phyloP scores from a whole-genome alignment of 2,113 vertebrate species.

The Canis aureus region DNA sequence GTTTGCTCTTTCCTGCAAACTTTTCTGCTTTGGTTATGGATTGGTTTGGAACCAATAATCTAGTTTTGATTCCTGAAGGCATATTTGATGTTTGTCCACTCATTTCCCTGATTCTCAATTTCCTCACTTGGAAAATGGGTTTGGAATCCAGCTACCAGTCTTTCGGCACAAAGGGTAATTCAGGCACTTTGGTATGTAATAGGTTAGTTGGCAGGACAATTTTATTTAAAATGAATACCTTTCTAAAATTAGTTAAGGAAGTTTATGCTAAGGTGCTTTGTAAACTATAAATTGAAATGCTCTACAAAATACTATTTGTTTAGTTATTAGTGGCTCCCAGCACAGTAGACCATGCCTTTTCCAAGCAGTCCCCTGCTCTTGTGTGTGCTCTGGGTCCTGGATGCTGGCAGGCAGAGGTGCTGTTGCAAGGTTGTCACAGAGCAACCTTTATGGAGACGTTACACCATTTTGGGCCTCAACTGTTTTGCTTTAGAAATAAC shows the following conservation, averaged over 20 bases:
- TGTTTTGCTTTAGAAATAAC: not conserved
- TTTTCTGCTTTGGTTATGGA: not conserved
- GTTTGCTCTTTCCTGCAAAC: not conserved
- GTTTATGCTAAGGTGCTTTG: not conserved
- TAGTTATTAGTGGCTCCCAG: not conserved
- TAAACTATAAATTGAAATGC: not conserved
- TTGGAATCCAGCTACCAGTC: not conserved
- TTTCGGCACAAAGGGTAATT: not conserved
- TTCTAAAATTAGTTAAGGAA: not conserved
- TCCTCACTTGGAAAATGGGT: conserved; percentile 4
- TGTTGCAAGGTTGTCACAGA: not conserved
- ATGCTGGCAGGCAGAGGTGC: not conserved
- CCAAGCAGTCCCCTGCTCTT: too few relatives aligned
- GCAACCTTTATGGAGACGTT: not conserved
- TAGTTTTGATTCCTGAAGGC: not conserved
- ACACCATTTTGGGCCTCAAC: not conserved
- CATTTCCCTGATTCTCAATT: not conserved
- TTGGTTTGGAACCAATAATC: not conserved
- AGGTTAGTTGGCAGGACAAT: not conserved
- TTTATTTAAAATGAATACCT: not conserved
- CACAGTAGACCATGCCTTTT: not conserved
- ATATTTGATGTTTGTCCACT: not conserved
- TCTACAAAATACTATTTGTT: not conserved
- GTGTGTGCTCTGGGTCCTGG: rapidly evolving
- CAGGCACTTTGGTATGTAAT: not conserved